Percentiles rank a stretch among this genome's conserved stretches.
Evolutionary conservation across 2,113 vertebrate species (phyloP).

Genomic region (Barnardius zonarius): DNA sequence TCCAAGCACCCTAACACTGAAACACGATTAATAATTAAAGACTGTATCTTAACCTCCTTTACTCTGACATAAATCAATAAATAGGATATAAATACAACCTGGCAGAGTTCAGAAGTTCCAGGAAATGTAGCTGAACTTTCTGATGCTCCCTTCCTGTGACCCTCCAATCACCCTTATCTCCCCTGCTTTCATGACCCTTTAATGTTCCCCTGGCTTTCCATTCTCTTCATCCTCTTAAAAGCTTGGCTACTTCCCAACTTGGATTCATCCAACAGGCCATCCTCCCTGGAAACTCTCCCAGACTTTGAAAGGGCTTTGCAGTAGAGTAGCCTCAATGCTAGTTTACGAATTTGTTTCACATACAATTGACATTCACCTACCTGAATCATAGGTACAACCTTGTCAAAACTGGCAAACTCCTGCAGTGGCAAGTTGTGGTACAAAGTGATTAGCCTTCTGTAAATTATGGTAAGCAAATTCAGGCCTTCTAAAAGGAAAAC

Average conservation of each 20-base stretch:
- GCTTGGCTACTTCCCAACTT: not conserved
- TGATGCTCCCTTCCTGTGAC: not conserved
- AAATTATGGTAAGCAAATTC: not conserved
- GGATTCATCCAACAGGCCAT: not conserved
- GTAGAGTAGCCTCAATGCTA: not conserved
- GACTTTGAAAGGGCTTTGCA: slow-evolving; percentile 9
- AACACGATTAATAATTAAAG: no score
- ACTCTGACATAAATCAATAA: not conserved
- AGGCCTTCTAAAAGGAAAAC: not conserved
- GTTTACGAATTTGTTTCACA: not conserved
- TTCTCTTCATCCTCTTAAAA: slow-evolving; percentile 24
- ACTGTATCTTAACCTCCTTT: no score
- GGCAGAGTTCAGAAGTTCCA: slow-evolving; percentile 20
- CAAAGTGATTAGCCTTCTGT: not conserved
- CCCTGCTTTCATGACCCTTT: slow-evolving; percentile 8
- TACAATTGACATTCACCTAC: not conserved
- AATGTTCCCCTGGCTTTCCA: slow-evolving; percentile 25
- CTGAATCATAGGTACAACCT: no score
- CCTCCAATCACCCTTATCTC: slow-evolving; percentile 14
- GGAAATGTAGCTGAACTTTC: slow-evolving; percentile 29
- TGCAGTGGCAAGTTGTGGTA: not conserved
- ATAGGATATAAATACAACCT: not conserved
- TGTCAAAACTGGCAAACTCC: not conserved
- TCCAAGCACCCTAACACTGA: no score
- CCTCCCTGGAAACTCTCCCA: slow-evolving; percentile 25